Evolutionary conservation across 2,113 vertebrate species (phyloP).

Genomic region (Upupa epops): DNA sequence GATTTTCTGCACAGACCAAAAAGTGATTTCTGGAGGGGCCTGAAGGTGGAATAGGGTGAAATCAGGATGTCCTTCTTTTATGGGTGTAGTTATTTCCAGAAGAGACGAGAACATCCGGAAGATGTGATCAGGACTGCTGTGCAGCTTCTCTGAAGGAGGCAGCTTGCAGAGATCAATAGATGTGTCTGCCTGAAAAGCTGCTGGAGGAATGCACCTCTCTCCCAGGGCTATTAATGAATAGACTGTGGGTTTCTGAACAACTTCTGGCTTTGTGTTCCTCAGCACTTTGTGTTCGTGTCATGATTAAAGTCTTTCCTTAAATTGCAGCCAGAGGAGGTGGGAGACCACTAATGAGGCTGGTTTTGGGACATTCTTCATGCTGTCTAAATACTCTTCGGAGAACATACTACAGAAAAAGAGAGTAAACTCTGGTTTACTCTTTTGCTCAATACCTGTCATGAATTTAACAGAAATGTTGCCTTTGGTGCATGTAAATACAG

Average conservation of each 20-base stretch:
- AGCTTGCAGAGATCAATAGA: background rate
- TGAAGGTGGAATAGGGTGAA: background rate
- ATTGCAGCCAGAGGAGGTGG: background rate
- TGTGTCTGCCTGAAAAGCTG: background rate
- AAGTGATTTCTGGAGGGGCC: background rate
- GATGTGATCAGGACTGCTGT: background rate
- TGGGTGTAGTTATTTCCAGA: background rate
- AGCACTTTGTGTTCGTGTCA: background rate
- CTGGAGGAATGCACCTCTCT: background rate
- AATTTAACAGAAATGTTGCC: background rate
- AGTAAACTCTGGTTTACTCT: background rate
- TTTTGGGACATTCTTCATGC: background rate
- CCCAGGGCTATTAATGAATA: background rate
- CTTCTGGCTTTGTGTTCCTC: background rate
- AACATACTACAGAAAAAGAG: background rate
- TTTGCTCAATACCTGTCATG: background rate
- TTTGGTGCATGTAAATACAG: background rate
- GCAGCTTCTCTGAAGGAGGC: background rate
- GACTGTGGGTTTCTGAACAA: background rate
- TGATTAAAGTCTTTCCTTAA: background rate
- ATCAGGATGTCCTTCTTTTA: background rate
- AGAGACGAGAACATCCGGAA: rapidly evolving
- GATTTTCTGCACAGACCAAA: background rate
- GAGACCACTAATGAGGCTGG: background rate
- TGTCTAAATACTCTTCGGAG: background rate